Evolutionary conservation across 23 tunicate species (phyloP).

Genomic region (Oikopleura albicans): DNA sequence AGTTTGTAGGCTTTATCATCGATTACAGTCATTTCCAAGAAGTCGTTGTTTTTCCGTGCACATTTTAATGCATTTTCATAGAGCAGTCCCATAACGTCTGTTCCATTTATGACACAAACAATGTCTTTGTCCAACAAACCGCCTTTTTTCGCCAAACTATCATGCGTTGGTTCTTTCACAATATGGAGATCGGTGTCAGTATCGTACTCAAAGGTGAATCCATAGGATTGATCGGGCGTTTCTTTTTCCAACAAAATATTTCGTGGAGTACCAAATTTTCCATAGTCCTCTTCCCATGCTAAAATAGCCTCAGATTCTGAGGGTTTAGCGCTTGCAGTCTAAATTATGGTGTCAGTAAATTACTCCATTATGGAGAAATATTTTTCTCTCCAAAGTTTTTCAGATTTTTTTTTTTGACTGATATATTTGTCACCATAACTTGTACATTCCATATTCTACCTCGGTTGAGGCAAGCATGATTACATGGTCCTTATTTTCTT

Average conservation of each 20-base stretch:
- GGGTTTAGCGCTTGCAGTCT: neutral
- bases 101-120: neutral
- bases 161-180: too few relatives aligned
- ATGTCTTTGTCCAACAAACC: too few relatives aligned
- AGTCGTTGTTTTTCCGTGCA: neutral
- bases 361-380: too few relatives aligned
- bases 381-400: too few relatives aligned
- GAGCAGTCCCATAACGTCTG: neutral
- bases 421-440: too few relatives aligned
- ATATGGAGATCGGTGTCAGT: neutral
- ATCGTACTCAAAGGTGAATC: neutral
- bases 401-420: too few relatives aligned
- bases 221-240: neutral
- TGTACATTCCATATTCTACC: too few relatives aligned
- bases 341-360: neutral
- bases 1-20: neutral
- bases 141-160: too few relatives aligned
- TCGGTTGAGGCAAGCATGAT: neutral
- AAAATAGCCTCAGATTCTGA: neutral
- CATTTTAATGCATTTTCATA: neutral
- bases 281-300: neutral
- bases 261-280: neutral
- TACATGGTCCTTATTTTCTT: neutral
- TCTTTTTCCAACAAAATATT: neutral
- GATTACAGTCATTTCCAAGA: neutral